Evolutionary conservation across 2,888 invertebrate genomes (phyloP), one percentile per base, ranked within the genome.

Genomic region (Trichacis sp.): DNA sequence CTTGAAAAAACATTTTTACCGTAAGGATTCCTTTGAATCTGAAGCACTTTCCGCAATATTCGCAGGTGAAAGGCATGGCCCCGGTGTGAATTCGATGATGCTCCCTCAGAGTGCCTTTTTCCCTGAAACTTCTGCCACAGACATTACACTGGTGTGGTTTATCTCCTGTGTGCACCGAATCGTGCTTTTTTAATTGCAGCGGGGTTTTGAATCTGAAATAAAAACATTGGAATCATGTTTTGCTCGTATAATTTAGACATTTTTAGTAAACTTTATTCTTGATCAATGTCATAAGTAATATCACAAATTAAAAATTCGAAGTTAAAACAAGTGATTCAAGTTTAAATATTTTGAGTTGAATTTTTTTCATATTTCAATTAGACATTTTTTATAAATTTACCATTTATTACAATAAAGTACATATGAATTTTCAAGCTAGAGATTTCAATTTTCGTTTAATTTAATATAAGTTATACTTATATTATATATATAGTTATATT

Each of bases 31-130:
- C 92, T 78, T 92, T 92, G 77, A 92, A 93, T 24, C 92, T 86
- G 79, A 93, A 93, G 11, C 89, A 88, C 83, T 92, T 92, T 15
- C 89, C 90, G 76, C 93, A 93, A 78, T 89, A 91, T 75, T 91
- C 90, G 72, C 93, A 93, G 1, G 89, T 87, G 71, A 90, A 91
- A 1, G 93, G 93, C 91, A 92, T 91, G 0, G 90, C 90, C 5
- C 93, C 93, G 0, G 93, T 93, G 70, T 93, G 93, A 11, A 92
- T 90, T 24, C 93, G 88, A 76, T 90, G 89, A 77, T 93, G 93
- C 12, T 92, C 91, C 48, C 90, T 88, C 52, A 93, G 83, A 14
- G 93, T 92, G 38, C 92, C 91, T 52, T 91, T 88, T 65, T 93
- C 88, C 8, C 92, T 85, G 74, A 90, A 90, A 49, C 87, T 86